phyloP scores from a whole-genome alignment of 64 coral and sea anemone species.

The Montipora efflorescens region DNA sequence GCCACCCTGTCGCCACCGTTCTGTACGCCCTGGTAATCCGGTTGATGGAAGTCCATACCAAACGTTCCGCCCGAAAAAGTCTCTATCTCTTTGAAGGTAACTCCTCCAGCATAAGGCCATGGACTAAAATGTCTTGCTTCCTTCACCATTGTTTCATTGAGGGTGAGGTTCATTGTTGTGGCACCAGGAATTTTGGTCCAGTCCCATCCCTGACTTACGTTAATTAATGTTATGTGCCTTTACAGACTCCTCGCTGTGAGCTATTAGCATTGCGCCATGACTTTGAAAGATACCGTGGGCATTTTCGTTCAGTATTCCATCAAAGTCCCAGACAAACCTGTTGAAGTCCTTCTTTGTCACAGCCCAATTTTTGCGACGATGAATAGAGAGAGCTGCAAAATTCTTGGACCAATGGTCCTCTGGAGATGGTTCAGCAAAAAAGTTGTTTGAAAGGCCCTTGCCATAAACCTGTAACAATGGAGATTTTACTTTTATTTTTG shows the following conservation, averaged over 20 bases:
- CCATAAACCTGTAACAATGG: no score
- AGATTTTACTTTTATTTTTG: no score
- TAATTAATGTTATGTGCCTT: slow-evolving; percentile 28
- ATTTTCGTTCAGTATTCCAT: slow-evolving; percentile 24
- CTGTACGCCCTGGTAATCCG: background rate
- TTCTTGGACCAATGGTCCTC: slow-evolving; percentile 24
- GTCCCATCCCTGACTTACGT: slow-evolving; percentile 21
- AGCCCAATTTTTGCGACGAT: slow-evolving; percentile 50
- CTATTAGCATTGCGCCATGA: slow-evolving; percentile 67
- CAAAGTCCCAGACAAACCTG: slow-evolving; percentile 57
- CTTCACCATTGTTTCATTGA: background rate
- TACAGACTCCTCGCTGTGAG: slow-evolving; percentile 65
- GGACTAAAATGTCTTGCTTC: slow-evolving; percentile 14
- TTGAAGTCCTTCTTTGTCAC: slow-evolving; percentile 68
- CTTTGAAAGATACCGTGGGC: slow-evolving; percentile 47
- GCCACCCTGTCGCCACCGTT: background rate
- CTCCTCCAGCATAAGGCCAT: slow-evolving; percentile 37
- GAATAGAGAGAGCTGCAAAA: slow-evolving; percentile 53
- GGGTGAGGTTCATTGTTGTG: background rate
- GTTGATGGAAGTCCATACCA: slow-evolving; percentile 58
- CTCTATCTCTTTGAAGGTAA: background rate
- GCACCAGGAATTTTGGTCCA: slow-evolving; percentile 18
- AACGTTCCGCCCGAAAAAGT: slow-evolving; percentile 32
- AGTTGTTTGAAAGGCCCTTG: no score
- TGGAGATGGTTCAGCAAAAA: background rate